Evolutionary conservation across 2,888 invertebrate genomes (phyloP), one percentile per base, ranked within the genome.

Genomic region (Hybos culiciformis): DNA sequence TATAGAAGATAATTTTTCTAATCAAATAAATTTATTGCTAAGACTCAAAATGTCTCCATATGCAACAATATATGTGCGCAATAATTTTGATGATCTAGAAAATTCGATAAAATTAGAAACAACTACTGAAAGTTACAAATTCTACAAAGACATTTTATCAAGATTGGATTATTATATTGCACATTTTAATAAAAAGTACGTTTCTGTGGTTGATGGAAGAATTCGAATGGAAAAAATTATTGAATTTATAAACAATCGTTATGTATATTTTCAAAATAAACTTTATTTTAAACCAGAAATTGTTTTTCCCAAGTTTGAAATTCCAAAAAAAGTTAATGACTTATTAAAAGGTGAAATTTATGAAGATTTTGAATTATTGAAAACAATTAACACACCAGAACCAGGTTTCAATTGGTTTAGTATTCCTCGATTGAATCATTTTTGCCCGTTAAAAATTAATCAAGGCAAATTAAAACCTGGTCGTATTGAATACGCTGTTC

Each of bases 401-500:
- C 49, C 55, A 0, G 52, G 53, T 46, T 70, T 62, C 48, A 62
- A 61, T 46, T 71, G 70, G 70, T 55, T 55, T 37, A 56, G 73
- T 48, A 78, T n/a, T n/a, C n/a, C n/a, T n/a, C n/a, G n/a, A n/a
- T n/a, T n/a, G n/a, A n/a, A n/a, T n/a, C n/a, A 67, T 40, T 63
- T 70, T 51, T 81, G 81, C 55, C 80, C 81, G 5, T 76, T 80
- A 4, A 72, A 76, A 49, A 66, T 79, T 50, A 69, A 69, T 49
- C 65, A 69, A 46, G 73, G 79, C n/a, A 60, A 57, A 41, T 62
- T 69, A 37, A 53, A 63, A 12, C 54, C 60, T 23, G 80, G 80
- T 17, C 61, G 66, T 39, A 59, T 72, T 1, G 70, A 72, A 56
- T 70, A 67, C 51, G 71, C 74, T 1, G 73, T 77, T 2, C 63